Evolutionary conservation across 1,140 invertebrate genomes (phyloP).

Genomic region (Lasioglossum albipes): DNA sequence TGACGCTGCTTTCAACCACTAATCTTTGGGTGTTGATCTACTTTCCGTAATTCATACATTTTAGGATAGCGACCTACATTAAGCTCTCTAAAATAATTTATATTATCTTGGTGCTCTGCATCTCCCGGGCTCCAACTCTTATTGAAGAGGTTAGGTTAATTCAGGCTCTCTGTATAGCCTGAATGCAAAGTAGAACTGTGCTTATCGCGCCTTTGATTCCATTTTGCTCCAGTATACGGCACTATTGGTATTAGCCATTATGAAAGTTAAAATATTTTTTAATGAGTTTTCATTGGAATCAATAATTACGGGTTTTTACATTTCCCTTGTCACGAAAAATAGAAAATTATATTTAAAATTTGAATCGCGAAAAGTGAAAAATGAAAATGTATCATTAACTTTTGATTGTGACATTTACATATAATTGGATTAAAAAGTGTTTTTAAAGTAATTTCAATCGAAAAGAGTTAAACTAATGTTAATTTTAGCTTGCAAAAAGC

Average conservation of each 20-base stretch:
- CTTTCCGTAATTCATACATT: neutral
- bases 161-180: neutral
- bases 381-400: no score
- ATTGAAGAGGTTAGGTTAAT: conserved; percentile 4
- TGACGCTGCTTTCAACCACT: neutral
- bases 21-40: neutral
- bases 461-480: no score
- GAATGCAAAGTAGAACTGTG: neutral
- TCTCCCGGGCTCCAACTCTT: neutral
- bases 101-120: neutral
- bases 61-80: neutral
- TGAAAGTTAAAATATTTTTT: no score
- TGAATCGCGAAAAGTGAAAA: no score
- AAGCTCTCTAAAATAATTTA: neutral
- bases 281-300: no score
- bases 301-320: no score
- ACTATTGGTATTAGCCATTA: neutral
- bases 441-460: no score
- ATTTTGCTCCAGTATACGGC: neutral
- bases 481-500: no score
- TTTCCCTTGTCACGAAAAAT: no score
- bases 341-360: no score
- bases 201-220: neutral
- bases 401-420: no score
- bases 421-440: no score